Percentiles rank a stretch among this genome's conserved stretches.
These are phyloP conservation scores for Cephus cinctus DNA, from an alignment of 1,140 invertebrate species.

Conservation along the genomic window DNA sequence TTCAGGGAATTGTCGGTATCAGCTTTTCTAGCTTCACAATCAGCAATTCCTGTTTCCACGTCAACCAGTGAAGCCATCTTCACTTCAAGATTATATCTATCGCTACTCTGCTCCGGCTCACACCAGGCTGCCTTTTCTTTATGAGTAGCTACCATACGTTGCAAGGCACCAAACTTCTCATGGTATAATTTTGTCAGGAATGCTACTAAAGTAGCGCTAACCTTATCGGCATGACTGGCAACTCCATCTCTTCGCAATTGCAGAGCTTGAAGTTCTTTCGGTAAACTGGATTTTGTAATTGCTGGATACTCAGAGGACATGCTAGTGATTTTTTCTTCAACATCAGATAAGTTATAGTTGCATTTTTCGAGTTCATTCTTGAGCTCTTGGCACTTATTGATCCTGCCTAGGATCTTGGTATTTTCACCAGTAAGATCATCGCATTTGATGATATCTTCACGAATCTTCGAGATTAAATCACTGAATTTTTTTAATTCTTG, in stretches of 20 bases:
- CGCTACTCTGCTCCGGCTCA: slow-evolving; percentile 80
- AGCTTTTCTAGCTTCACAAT: slow-evolving; percentile 65
- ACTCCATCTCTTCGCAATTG: slow-evolving; percentile 77
- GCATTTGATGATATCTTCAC: slow-evolving; percentile 85
- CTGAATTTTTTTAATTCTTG: slow-evolving; percentile 69
- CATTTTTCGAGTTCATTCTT: slow-evolving; percentile 68
- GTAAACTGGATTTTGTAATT: slow-evolving; percentile 71
- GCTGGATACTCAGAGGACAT: slow-evolving; percentile 77
- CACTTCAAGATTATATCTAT: slow-evolving; percentile 89
- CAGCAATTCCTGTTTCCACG: slow-evolving; percentile 69
- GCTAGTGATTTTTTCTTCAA: slow-evolving; percentile 57
- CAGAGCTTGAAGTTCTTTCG: slow-evolving; percentile 77
- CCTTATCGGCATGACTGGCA: slow-evolving; percentile 73
- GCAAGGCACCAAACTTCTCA: slow-evolving; percentile 79
- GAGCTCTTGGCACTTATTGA: slow-evolving; percentile 72
- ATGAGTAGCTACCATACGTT: slow-evolving; percentile 74
- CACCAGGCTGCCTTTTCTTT: slow-evolving; percentile 94
- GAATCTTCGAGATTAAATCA: slow-evolving; percentile 70
- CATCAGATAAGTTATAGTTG: slow-evolving; percentile 55
- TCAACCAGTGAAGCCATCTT: slow-evolving; percentile 82
- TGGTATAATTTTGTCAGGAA: slow-evolving; percentile 86
- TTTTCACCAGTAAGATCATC: slow-evolving; percentile 89
- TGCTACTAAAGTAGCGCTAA: slow-evolving; percentile 74
- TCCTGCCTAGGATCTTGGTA: slow-evolving; percentile 74
- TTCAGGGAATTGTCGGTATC: slow-evolving; percentile 70